Conservation (phyloP, 1,140 invertebrate genomes). For the Philaenus spumarius region DNA sequence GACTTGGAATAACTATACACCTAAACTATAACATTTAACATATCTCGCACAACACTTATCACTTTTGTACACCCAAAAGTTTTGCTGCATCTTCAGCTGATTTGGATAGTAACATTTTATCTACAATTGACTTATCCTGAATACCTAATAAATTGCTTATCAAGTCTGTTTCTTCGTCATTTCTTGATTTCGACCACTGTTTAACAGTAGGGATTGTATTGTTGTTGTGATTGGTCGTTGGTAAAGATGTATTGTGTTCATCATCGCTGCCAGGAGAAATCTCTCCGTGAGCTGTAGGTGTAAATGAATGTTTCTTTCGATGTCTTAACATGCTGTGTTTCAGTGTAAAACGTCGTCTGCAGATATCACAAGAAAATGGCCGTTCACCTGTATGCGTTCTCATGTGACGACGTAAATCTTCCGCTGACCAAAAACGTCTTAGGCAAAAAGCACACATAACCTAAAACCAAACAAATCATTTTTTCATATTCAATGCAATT, state of each 20-base stretch:
- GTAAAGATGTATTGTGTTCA: constrained; percentile 3
- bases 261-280: constrained; percentile 19
- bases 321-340: constrained; percentile 91
- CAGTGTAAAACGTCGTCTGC: constrained; percentile 75
- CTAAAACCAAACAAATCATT: constrained; percentile 40
- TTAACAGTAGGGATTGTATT: constrained; percentile 19
- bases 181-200: constrained; percentile 24
- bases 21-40: no score
- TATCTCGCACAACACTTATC: background rate
- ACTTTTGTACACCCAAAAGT: constrained; percentile 60
- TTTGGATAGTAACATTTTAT: constrained; percentile 66
- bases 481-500: no score
- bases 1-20: no score
- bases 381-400: constrained; percentile 78
- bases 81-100: constrained; percentile 83
- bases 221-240: constrained; percentile 23
- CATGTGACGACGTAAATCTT: constrained; percentile 89
- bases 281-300: background rate
- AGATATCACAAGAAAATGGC: constrained; percentile 74
- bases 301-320: constrained; percentile 65
- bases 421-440: constrained; percentile 87
- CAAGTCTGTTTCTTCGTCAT: constrained; percentile 59
- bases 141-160: constrained; percentile 87
- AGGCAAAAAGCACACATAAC: constrained; percentile 88
- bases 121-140: constrained; percentile 75